Conservation (phyloP, 2,888 invertebrate species). For the Arge pagana region DNA sequence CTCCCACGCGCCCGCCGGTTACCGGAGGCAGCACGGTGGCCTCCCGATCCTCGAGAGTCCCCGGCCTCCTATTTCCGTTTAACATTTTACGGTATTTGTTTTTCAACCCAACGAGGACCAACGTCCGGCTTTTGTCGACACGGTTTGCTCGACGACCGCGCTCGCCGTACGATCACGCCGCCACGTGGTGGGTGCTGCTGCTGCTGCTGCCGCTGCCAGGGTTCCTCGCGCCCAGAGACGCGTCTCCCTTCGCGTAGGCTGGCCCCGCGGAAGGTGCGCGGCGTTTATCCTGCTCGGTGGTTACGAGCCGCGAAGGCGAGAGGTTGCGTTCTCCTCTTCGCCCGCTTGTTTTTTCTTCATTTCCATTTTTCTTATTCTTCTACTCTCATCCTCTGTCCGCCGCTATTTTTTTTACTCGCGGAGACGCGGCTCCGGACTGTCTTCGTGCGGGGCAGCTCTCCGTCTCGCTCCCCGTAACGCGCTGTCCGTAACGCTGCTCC, state of each 20-base stretch:
- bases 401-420: constrained; percentile 15
- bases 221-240: too few relatives aligned
- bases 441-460: constrained; percentile 30
- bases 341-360: constrained; percentile 4
- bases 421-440: constrained; percentile 33
- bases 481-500: constrained; percentile 32
- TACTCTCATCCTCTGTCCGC: constrained; percentile 21
- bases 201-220: not conserved
- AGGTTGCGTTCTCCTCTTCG: constrained; percentile 1
- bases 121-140: constrained; percentile 42
- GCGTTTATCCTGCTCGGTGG: too few relatives aligned
- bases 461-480: constrained; percentile 13
- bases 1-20: constrained; percentile 28
- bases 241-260: too few relatives aligned
- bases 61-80: too few relatives aligned
- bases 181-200: not conserved
- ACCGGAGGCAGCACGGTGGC: constrained; percentile 17
- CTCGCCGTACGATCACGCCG: not conserved
- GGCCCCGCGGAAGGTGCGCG: constrained; percentile 27
- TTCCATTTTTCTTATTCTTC: constrained; percentile 7
- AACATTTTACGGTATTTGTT: constrained; percentile 46
- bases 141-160: constrained; percentile 37
- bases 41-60: too few relatives aligned
- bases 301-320: not conserved
- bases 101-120: constrained; percentile 38